phyloP scores from a whole-genome alignment of 1,140 invertebrate species.

The Artemia franciscana region DNA sequence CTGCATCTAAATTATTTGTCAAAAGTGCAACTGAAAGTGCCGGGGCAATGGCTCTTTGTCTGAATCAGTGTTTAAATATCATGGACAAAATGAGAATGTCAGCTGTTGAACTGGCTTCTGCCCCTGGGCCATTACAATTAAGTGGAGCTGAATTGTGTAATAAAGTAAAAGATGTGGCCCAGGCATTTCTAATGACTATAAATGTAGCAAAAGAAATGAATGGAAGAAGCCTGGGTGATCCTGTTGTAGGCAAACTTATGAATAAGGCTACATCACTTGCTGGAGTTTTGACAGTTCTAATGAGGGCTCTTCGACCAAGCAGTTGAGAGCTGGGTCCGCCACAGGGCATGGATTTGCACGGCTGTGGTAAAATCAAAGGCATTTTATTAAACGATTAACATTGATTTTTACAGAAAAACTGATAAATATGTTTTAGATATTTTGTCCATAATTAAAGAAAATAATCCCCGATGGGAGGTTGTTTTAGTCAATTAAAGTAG shows the following conservation, averaged over 20 bases:
- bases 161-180: slow-evolving; percentile 27
- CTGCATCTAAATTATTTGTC: slow-evolving; percentile 55
- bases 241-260: slow-evolving; percentile 27
- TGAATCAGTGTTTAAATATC: slow-evolving; percentile 41
- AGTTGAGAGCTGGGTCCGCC: too few relatives aligned
- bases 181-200: slow-evolving; percentile 20
- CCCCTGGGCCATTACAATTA: background rate
- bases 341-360: too few relatives aligned
- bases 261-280: slow-evolving; percentile 53
- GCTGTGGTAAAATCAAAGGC: too few relatives aligned
- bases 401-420: too few relatives aligned
- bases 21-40: slow-evolving; percentile 39
- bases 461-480: too few relatives aligned
- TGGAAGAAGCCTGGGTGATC: slow-evolving; percentile 21
- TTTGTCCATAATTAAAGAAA: too few relatives aligned
- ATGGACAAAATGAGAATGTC: slow-evolving; percentile 25
- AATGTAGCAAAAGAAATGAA: slow-evolving; percentile 21
- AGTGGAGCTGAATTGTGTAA: slow-evolving; percentile 4
- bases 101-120: slow-evolving; percentile 12
- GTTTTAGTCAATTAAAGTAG: too few relatives aligned
- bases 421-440: too few relatives aligned
- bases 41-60: slow-evolving; percentile 21
- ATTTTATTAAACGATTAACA: too few relatives aligned
- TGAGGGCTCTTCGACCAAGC: slow-evolving; percentile 43
- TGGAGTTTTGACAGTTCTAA: slow-evolving; percentile 47